Conservation (phyloP, 2,888 invertebrate species). For the Boloria selene region DNA sequence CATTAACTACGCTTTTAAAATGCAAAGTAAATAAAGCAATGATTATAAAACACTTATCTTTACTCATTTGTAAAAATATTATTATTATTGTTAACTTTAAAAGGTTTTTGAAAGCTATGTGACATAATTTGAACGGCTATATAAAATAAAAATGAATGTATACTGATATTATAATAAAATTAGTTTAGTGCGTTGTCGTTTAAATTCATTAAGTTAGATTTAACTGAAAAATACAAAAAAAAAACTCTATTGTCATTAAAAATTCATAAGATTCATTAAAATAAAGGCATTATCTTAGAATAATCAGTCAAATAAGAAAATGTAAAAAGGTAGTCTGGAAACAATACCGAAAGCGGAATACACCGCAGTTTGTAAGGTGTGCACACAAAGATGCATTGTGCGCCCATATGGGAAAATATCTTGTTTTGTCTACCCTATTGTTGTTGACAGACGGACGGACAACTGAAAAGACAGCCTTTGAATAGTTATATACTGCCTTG, state of each 20-base stretch:
- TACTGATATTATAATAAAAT: conserved; percentile 8
- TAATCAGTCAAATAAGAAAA: conserved; percentile 37
- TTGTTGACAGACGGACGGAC: conserved; percentile 75
- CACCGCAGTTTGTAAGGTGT: conserved; percentile 54
- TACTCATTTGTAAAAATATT: conserved; percentile 7
- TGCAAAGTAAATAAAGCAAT: conserved; percentile 26
- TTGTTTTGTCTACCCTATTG: conserved; percentile 78
- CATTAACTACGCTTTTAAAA: conserved; percentile 2
- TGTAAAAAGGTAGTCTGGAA: conserved; percentile 47
- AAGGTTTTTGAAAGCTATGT: conserved; percentile 21
- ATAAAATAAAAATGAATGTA: background rate
- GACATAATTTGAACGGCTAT: background rate
- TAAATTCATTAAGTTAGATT: background rate
- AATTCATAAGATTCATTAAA: conserved; percentile 11
- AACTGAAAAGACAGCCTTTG: conserved; percentile 77
- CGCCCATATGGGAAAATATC: conserved; percentile 78
- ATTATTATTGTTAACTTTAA: conserved; percentile 6
- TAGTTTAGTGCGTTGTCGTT: background rate
- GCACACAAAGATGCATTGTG: conserved; percentile 70
- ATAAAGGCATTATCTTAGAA: conserved; percentile 18
- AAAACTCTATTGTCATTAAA: conserved; percentile 4
- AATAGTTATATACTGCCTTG: conserved; percentile 65
- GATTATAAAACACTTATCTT: conserved; percentile 15
- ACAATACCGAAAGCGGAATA: conserved; percentile 56
- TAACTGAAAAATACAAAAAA: background rate